Base-by-base conservation (phyloP, 1,140 invertebrate species). In the Adoxophyes honmai region DNA sequence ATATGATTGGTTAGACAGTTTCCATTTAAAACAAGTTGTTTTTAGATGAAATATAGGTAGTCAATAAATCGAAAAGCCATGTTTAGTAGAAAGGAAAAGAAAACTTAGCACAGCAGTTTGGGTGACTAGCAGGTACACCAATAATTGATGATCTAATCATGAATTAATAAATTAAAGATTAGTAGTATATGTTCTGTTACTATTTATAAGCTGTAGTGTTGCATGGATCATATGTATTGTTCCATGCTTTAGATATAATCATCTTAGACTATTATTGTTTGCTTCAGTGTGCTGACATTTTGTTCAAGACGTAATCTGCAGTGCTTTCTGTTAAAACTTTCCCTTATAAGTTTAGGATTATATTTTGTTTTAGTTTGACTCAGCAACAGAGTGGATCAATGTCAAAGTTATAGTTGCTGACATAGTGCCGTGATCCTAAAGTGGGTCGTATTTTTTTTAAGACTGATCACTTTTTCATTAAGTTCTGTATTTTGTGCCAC, bases 401-500 rank as follows among this genome's bases (percentile, higher is more conserved):
- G 63, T 42, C 68, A 68, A 61, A 73, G 72, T 69, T 73, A 74
- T 72, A 67, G 62, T 60, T 66, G 59, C 68, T 70, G 74, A 73
- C 64, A 75, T 70, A 77, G 75, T 69, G 64, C 64, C 63, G 67
- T 76, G 79, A 60, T 72, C 71, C 72, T 53, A 21, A 38, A 57
- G 55, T 38, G 68, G 78, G 64, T 72, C 70, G 73, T 67, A 73
- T 71, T 81, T 78, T 83, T 78, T 75, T 84, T 73, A 87, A 87
- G 84, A 87, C 84, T 87, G 84, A 87, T 87, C 84, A 85, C 80
- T 86, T 82, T 81, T 87, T 83, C 81, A 85, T 85, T 85, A 85
- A 85, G 81, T 87, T 87, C 81, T 63, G 80, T 86, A 87, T 79
- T 78, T 86, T 66, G 75, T 80, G 70, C 78, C 81, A 83, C 72